Conservation (phyloP, 2,888 invertebrate species). For the Xestia c-nigrum region DNA sequence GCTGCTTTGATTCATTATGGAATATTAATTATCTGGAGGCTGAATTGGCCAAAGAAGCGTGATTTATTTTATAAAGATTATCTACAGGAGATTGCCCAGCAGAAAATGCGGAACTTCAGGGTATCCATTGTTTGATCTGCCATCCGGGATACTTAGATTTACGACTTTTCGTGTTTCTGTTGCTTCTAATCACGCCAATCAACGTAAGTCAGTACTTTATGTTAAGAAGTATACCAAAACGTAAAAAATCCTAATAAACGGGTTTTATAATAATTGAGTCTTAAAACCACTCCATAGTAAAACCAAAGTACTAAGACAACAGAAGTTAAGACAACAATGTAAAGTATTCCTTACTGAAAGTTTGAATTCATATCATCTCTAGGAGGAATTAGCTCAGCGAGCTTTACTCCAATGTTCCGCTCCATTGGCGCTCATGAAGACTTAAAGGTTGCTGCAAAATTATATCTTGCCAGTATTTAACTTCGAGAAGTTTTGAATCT, state of each 20-base stretch:
- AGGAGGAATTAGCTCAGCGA: constrained; percentile 70
- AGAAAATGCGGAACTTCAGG: constrained; percentile 47
- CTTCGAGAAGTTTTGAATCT: constrained; percentile 39
- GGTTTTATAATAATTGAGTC: not conserved
- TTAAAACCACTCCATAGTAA: not conserved
- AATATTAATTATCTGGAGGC: constrained; percentile 67
- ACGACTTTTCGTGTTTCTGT: constrained; percentile 39
- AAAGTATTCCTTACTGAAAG: constrained; percentile 46
- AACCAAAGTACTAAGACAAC: constrained; percentile 15
- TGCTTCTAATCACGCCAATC: constrained; percentile 13
- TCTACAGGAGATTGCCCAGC: constrained; percentile 48
- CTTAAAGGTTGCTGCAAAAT: constrained; percentile 62
- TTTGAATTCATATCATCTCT: constrained; percentile 54
- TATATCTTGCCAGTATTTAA: constrained; percentile 37
- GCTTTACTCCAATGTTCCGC: constrained; percentile 65
- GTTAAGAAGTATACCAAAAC: not conserved
- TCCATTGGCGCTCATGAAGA: constrained; percentile 72
- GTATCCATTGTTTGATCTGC: constrained; percentile 44
- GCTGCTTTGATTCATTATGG: constrained; percentile 67
- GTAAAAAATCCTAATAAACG: not conserved
- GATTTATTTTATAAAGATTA: constrained; percentile 64
- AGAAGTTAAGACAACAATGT: constrained; percentile 20
- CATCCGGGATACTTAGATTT: constrained; percentile 42
- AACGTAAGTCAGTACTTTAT: not conserved
- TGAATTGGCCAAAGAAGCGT: constrained; percentile 59